Evolutionary conservation across 2,888 invertebrate species (phyloP), one percentile per base, ranked within the genome.

Genomic region (Leptopilina syphax): DNA sequence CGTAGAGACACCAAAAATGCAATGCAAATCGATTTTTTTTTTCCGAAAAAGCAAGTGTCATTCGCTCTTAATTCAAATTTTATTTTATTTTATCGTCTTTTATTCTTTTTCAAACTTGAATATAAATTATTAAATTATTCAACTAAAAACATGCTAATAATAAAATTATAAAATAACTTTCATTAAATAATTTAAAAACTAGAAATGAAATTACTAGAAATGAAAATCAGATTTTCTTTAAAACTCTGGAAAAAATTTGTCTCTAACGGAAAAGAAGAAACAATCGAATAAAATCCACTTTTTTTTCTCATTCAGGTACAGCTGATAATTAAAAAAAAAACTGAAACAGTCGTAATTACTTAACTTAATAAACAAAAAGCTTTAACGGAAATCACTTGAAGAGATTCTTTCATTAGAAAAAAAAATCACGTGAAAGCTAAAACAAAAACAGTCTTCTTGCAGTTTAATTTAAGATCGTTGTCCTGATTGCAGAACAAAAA

Each of bases 1-100:
- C 67, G 18, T 47, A 67, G 47, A 18, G 47, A 67, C n/a, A 47
- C 67, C 47, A 67, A 67, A 67, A 67, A 67, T 18, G 67, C 47
- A 67, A 67, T 24, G 24, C 24, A 67, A 67, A 18, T 18, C 47
- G 44, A 44, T 47, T 18, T 47, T 47, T 18, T 67, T 18, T 9
- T 67, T 67, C n/a, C 67, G 18, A 13, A 12, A n/a, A 18, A 44
- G 4, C 3, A 34, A 65, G 24, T 24, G 24, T 8, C 5, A 65
- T 65, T 65, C 65, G 10, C 13, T 12, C 34, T 65, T 2, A 24
- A 34, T 13, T 12, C 65, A 5, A 1, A 44, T 8, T 44, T 44
- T 1, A 8, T 8, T 7, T 5, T 44, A 44, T 44, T 44, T 5
- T 44, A 44, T 44, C 44, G 60, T 60, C 60, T 60, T 60, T 18